These are phyloP conservation scores for Archaeoteleia sp. DNA, from an alignment of 2,888 invertebrate genomes.

Conservation along the genomic window DNA sequence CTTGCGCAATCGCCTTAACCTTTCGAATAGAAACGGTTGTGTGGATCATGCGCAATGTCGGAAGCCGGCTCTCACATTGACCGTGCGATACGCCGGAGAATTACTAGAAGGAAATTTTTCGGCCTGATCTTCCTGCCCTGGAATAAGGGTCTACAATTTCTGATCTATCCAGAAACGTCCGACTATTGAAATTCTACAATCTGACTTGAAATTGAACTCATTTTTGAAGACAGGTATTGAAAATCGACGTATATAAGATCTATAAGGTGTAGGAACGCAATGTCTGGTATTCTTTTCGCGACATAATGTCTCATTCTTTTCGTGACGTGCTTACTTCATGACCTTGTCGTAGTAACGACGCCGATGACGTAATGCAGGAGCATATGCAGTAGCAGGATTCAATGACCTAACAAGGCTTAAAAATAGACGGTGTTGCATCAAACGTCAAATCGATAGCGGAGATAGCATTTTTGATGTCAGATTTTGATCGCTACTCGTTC, in stretches of 20 bases:
- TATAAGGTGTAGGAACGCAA: too few species aligned
- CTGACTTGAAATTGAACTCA: too few species aligned
- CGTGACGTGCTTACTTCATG: too few species aligned
- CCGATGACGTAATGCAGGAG: constrained; percentile 37
- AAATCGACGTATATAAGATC: too few species aligned
- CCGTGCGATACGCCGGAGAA: constrained; percentile 51
- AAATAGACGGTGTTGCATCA: constrained; percentile 35
- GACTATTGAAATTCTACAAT: too few species aligned
- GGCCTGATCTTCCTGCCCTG: not conserved
- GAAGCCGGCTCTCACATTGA: constrained; percentile 55
- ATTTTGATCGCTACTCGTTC: not conserved
- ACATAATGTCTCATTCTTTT: too few species aligned
- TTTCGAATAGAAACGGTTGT: constrained; percentile 43
- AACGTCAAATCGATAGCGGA: constrained; percentile 23
- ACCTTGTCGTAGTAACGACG: constrained; percentile 38
- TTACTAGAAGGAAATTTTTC: constrained; percentile 17
- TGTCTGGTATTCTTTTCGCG: too few species aligned
- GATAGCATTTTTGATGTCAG: constrained; percentile 18
- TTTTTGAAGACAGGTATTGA: too few species aligned
- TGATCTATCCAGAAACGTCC: too few species aligned
- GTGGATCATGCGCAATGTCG: constrained; percentile 51
- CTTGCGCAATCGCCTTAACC: constrained; percentile 53
- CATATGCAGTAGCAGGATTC: constrained; percentile 29
- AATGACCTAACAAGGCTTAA: constrained; percentile 43
- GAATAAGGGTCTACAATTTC: too few species aligned